Evolutionary conservation across 2,888 invertebrate species (phyloP).

Genomic region (Hirtodrosophila trivittata): DNA sequence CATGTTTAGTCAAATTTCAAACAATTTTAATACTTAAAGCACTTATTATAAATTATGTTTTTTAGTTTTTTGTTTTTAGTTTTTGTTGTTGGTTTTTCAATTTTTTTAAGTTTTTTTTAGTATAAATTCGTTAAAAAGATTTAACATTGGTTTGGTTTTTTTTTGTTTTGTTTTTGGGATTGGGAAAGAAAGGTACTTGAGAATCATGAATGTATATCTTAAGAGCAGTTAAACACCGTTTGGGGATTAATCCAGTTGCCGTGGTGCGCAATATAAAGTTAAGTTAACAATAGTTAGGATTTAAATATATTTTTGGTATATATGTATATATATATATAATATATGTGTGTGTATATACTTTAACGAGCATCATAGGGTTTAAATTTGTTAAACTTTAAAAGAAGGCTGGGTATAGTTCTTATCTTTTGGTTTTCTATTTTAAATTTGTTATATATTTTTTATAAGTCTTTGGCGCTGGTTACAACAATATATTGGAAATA

Average conservation of each 20-base stretch:
- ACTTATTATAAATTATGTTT: constrained; percentile 56
- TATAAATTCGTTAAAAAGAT: constrained; percentile 76
- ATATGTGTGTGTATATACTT: constrained; percentile 23
- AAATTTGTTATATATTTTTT: constrained; percentile 40
- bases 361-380: constrained; percentile 46
- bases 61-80: constrained; percentile 21
- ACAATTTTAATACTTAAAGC: constrained; percentile 74
- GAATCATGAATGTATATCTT: constrained; percentile 54
- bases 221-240: constrained; percentile 45
- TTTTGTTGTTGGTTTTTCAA: constrained; percentile 33
- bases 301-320: constrained; percentile 34
- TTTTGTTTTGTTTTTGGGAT: constrained; percentile 3
- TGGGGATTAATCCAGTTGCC: constrained; percentile 41
- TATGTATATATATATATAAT: constrained; percentile 28
- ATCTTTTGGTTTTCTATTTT: background rate
- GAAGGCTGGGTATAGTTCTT: constrained; percentile 51
- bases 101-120: constrained; percentile 43
- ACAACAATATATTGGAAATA: constrained; percentile 53
- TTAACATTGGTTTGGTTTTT: constrained; percentile 50
- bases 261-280: constrained; percentile 23
- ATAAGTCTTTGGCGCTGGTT: constrained; percentile 74
- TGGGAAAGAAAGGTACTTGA: constrained; percentile 71
- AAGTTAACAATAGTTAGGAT: constrained; percentile 51
- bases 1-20: constrained; percentile 60
- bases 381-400: constrained; percentile 48